Evolutionary conservation across 1,140 invertebrate genomes (phyloP), one percentile per base, ranked within the genome.

Genomic region (Drosophila lacertosa): DNA sequence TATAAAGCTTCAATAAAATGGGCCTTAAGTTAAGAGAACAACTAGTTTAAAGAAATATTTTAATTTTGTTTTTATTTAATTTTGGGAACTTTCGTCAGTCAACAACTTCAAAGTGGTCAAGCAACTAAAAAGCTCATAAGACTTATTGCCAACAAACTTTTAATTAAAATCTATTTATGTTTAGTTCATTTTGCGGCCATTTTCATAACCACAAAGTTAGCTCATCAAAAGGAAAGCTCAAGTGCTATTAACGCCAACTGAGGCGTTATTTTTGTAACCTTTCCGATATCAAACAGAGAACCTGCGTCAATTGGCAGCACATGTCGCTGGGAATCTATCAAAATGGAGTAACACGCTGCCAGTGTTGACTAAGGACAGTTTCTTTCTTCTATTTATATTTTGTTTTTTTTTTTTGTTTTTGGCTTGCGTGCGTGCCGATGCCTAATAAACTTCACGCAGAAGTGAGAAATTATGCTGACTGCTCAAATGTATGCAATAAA

Each of bases 401-500:
- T 9, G 6, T 29, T 29, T 0, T 29, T 22, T 45, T 15, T 45
- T 15, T 45, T 9, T 13, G 13, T 10, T 11, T 24, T 4, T 44
- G 20, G 20, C 18, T 37, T 6, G 26, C 18, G 67, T 53, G 68
- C 81, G 73, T 88, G 69, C 65, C 64, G 65, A 32, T 71, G 70
- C 58, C 77, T 66, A 73, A 89, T 89, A 89, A 89, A 83, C 84
- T 80, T 74, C 67, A 74, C 74, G 58, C 72, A 62, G 64, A 89
- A 89, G 77, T 89, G 84, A 86, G 81, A 86, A 86, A 86, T 88
- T 81, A 82, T 84, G 83, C 74, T 77, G 79, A 84, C 77, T 84
- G 77, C 70, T 81, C 33, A 72, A 89, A 89, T 80, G 84, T 89
- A 89, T 89, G 84, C 84, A 89, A 89, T 89, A 89, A 89, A 89